These are phyloP conservation scores for Trichechus manatus DNA, from an alignment of 2,113 vertebrate genomes.

Conservation along the genomic window DNA sequence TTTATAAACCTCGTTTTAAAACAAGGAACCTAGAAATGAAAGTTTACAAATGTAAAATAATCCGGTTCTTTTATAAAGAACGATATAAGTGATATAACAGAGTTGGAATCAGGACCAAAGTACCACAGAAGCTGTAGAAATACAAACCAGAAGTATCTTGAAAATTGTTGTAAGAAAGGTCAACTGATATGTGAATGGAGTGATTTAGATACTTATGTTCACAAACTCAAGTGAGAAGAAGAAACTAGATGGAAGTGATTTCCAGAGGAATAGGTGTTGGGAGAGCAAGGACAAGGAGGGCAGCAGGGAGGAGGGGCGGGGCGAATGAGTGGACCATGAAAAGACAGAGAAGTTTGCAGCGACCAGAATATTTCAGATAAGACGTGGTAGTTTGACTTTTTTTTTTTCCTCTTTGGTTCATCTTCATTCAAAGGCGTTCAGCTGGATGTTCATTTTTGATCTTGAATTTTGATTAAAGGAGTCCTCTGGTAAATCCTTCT, in stretches of 20 bases:
- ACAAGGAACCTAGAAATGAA: neutral
- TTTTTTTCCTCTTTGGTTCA: neutral
- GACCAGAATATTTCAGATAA: neutral
- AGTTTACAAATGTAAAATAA: neutral
- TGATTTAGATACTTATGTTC: neutral
- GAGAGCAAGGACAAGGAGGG: neutral
- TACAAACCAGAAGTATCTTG: neutral
- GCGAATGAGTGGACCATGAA: neutral
- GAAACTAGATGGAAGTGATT: neutral
- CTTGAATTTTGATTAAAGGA: slow-evolving; percentile 63
- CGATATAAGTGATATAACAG: neutral
- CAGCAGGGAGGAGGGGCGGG: neutral
- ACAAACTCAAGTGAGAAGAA: slow-evolving; percentile 11
- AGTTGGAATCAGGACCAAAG: slow-evolving; percentile 44
- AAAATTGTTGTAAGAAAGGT: neutral
- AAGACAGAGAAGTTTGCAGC: neutral
- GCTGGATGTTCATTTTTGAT: slow-evolving; percentile 34
- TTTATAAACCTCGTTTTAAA: slow-evolving; percentile 21
- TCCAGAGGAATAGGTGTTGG: neutral
- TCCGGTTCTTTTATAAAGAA: neutral
- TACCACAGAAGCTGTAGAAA: neutral
- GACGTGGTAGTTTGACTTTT: neutral
- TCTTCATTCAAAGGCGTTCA: neutral
- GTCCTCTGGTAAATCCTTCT: slow-evolving; percentile 43
- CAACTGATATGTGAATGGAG: neutral